Base-by-base conservation (phyloP, 2,888 invertebrate genomes). In the Protodeltote pygarga region DNA sequence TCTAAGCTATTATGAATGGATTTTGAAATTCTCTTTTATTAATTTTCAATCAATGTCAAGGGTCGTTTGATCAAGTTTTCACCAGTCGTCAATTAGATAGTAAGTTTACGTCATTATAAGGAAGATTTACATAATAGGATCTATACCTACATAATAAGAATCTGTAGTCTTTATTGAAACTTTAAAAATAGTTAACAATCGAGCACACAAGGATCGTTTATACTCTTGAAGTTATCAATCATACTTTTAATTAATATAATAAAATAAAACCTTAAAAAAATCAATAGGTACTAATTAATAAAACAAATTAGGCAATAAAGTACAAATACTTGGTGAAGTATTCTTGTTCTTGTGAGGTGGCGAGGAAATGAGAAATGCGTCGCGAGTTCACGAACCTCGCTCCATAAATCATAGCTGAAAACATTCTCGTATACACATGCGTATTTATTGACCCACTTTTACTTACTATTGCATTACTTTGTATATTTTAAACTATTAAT, bases 41-140 rank as follows among this genome's bases (percentile, higher is more conserved):
- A 27, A 53, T 29, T 65, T 59, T 65, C 66, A 69, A 62, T 65
- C 66, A 54, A 37, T 55, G 65, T 59, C 66, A 50, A 31, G 40
- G 11, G 23, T 17, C 38, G 23, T 47, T 49, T 50, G 45, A 50
- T 50, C 21, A 65, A 40, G n/a, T 54, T 57, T 45, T 49, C 40
- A 35, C 35, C 20, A 24, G 28, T 15, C 11, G 29, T 42, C 19
- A 38, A 61, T 38, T 39, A 29, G 19, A 47, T 35, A 38, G 21
- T 23, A 19, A 13, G 16, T 14, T 5, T 16, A 24, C 5, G 17
- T 20, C 37, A 47, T 44, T 39, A 32, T 23, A 20, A 10, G 9
- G n/a, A n/a, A n/a, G n/a, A n/a, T n/a, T n/a, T n/a, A n/a, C n/a
- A n/a, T n/a, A n/a, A n/a, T n/a, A n/a, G n/a, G n/a, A n/a, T n/a